A percentile compares a stretch with the other conserved stretches of the same genome.
Evolutionary conservation across 1,140 invertebrate genomes (phyloP).

Genomic region (Brachionus paranguensis): DNA sequence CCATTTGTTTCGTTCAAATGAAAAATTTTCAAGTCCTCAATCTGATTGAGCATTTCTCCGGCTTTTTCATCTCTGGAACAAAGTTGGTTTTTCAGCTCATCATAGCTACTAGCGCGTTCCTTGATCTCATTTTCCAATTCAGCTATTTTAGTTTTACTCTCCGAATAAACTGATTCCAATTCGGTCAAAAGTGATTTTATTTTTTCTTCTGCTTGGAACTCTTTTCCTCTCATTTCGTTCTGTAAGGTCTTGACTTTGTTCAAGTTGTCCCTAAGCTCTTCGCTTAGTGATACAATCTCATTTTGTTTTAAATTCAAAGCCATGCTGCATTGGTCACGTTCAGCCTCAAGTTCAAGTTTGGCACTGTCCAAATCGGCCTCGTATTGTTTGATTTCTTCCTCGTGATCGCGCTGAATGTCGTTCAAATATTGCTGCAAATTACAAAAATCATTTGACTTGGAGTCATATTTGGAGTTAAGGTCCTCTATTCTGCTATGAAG

Average conservation of each 20-base stretch:
- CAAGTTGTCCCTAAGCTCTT: not conserved
- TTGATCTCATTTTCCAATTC: constrained; percentile 10
- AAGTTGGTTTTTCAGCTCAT: constrained; percentile 1
- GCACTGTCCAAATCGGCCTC: not conserved
- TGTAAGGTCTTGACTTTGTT: not conserved
- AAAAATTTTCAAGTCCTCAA: not conserved
- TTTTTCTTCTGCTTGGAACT: not conserved
- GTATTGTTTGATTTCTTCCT: constrained; percentile 20
- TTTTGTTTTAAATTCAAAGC: not conserved
- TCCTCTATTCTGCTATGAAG: not conserved
- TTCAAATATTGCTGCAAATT: constrained; percentile 31
- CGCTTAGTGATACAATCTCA: not conserved
- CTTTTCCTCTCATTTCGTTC: not conserved
- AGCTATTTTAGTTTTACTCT: not conserved
- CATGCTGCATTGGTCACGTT: not conserved
- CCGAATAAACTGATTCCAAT: constrained; percentile 1
- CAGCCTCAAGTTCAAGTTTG: not conserved
- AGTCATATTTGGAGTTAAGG: not conserved
- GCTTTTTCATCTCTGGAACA: constrained; percentile 1
- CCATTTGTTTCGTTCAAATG: constrained; percentile 1
- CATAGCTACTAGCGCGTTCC: not conserved
- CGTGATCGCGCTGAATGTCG: constrained; percentile 15
- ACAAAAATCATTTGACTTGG: constrained; percentile 6
- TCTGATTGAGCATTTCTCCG: not conserved
- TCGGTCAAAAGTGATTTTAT: not conserved